Conservation (phyloP, 2,888 invertebrate genomes). For the Germaria angustata region DNA sequence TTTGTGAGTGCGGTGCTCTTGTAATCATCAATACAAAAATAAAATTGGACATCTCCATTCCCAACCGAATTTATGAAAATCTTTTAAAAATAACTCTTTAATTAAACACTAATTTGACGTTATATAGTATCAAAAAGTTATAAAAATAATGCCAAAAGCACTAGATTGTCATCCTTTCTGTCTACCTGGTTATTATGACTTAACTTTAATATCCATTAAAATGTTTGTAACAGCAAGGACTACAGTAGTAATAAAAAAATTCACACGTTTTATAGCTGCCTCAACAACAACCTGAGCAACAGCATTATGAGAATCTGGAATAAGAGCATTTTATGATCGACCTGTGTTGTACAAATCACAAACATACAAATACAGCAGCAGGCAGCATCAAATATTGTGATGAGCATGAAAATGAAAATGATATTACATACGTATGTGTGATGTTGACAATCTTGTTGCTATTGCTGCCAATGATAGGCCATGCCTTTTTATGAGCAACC, state of each 20-base stretch:
- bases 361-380: not conserved
- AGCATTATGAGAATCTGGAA: constrained; percentile 14
- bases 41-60: no score
- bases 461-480: constrained; percentile 31
- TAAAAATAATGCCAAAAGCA: not conserved
- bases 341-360: constrained; percentile 22
- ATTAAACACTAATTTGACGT: not conserved
- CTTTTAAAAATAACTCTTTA: no score
- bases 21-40: no score
- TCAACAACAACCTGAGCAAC: constrained; percentile 12
- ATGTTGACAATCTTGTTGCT: constrained; percentile 40
- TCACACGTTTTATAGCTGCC: constrained; percentile 53
- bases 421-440: constrained; percentile 7
- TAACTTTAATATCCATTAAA: constrained; percentile 43
- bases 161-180: not conserved
- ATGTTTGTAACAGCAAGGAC: constrained; percentile 29
- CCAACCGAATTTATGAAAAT: no score
- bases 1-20: no score
- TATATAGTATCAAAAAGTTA: no score
- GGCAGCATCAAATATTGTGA: constrained; percentile 30
- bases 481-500: constrained; percentile 60
- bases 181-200: constrained; percentile 55
- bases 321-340: constrained; percentile 61
- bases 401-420: constrained; percentile 20
- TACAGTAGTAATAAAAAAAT: constrained; percentile 33